Evolutionary conservation across 1,140 invertebrate species (phyloP).

Genomic region (Heliconius himera): DNA sequence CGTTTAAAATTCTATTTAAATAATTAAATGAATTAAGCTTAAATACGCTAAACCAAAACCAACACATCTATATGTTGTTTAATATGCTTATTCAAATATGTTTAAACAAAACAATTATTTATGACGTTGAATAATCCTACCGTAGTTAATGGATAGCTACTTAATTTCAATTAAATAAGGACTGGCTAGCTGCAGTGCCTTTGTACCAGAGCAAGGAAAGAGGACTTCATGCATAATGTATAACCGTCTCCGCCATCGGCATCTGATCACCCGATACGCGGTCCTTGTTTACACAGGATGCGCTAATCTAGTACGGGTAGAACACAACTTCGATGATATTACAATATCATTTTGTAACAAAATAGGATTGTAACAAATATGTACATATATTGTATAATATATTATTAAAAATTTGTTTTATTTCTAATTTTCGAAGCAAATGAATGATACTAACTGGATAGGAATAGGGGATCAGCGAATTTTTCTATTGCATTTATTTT

Average conservation of each 20-base stretch:
- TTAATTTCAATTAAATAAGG: conserved; percentile 26
- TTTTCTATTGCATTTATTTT: too few species aligned
- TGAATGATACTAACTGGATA: too few species aligned
- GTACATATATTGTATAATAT: not conserved
- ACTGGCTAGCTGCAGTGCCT: conserved; percentile 22
- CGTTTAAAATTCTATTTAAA: too few species aligned
- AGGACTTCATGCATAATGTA: conserved; percentile 68
- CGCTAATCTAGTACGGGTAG: conserved; percentile 50
- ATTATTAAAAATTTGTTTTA: too few species aligned
- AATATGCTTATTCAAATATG: not conserved
- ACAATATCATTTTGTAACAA: not conserved
- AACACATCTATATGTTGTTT: not conserved
- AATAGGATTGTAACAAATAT: not conserved
- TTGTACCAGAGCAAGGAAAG: conserved; percentile 27
- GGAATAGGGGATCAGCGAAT: too few species aligned
- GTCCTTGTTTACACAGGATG: conserved; percentile 65
- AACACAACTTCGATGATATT: not conserved
- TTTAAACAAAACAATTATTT: not conserved
- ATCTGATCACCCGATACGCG: conserved; percentile 59
- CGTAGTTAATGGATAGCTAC: conserved; percentile 3
- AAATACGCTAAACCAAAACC: too few species aligned
- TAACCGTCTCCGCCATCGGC: conserved; percentile 48
- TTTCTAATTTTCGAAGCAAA: too few species aligned
- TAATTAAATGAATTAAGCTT: too few species aligned
- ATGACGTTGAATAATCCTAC: not conserved